A percentile compares a stretch with the other conserved stretches of the same genome.
Evolutionary conservation across 2,113 vertebrate genomes (phyloP).

Genomic region (Petroica traversi): DNA sequence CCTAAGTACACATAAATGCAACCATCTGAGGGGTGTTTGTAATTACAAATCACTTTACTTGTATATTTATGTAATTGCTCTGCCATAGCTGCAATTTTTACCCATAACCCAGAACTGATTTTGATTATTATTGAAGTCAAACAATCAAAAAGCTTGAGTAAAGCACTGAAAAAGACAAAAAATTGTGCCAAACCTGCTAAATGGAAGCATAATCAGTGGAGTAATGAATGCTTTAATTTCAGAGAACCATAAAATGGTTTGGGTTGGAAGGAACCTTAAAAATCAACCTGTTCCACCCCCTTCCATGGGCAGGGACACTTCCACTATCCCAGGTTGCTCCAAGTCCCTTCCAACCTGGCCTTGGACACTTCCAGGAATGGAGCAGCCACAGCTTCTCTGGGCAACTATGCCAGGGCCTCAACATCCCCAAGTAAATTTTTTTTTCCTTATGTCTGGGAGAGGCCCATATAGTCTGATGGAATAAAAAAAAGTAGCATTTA

Average conservation of each 20-base stretch:
- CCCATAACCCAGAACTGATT: background rate
- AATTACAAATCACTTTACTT: background rate
- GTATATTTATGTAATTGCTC: background rate
- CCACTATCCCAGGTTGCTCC: fast-evolving
- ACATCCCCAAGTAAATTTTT: no score
- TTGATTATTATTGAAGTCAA: background rate
- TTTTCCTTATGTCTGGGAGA: no score
- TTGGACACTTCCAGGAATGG: background rate
- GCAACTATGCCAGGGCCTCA: no score
- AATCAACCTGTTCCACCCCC: no score
- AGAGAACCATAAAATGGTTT: background rate
- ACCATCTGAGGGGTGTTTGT: background rate
- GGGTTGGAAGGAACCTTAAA: background rate
- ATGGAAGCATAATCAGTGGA: background rate
- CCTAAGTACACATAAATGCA: background rate
- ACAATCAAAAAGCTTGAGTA: no score
- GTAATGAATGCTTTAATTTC: background rate
- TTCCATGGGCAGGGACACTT: background rate
- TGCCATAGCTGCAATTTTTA: background rate
- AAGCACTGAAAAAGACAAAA: background rate
- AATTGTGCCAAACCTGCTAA: background rate
- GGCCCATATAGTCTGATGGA: no score
- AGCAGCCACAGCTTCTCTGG: background rate
- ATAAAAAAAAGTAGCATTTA: no score
- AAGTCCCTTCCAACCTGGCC: fast-evolving